Base-by-base conservation (phyloP, 2,797 vertebrate genomes). In the Mastacembelus armatus region DNA sequence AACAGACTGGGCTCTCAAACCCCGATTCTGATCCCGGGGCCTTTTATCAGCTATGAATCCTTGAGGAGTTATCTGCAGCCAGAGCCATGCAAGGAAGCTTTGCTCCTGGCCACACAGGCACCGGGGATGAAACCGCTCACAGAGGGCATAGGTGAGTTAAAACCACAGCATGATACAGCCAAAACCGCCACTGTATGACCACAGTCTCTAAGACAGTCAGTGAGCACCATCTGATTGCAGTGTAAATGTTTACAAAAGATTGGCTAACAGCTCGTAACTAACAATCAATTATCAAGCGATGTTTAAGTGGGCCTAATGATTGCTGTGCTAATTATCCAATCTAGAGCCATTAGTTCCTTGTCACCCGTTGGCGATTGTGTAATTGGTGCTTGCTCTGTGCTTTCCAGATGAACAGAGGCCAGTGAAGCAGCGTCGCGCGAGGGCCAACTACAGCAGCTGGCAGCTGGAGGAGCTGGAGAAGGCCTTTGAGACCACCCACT, bases 381-480 rank as follows among this genome's bases (percentile, higher is more conserved):
- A 93, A 93, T 93, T 93, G 92, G 84, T 83, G 82, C 89, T 90
- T 62, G 87, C 71, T 77, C 85, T 77, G 77, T 70, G 77, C 89
- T 91, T 92, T 93, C 92, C 92, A 96, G 95, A 95, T 90, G 94
- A 95, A 87, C 92, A 91, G 74, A 92, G 93, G 88, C 94, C 94
- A 81, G 92, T 92, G 89, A 96, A 95, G 90, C 95, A 95, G 85
- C 91, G 95, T 66, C 93, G 95, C 0, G 93, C 95, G 2, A 90
- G 95, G 70, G 95, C 94, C 89, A 95, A 96, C 92, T 96, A 96
- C 92, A 95, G 94, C 93, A 94, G 93, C 92, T 96, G 95, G 94
- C 94, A 96, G 88, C 93, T 95, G 81, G 93, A 96, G 84, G 94
- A 96, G 91, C 88, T 95, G 85, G 94, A 95, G 87, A 95, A 94